Percentiles rank a stretch among this genome's conserved stretches.
phyloP scores from a whole-genome alignment of 2,888 invertebrate species.

The Odiellus spinosus region DNA sequence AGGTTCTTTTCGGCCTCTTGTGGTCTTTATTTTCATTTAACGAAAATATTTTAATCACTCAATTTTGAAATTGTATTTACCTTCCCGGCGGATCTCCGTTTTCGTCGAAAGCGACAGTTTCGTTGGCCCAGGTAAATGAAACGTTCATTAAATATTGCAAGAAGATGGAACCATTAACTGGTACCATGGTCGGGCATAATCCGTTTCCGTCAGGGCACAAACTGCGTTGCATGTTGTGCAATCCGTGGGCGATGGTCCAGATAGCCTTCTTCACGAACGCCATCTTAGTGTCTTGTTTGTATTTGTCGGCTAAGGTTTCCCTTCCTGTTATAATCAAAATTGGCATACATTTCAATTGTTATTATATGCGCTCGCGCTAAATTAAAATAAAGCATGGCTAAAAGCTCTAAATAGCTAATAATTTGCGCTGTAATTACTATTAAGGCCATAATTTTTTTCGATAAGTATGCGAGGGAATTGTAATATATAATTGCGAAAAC shows the following conservation, averaged over 20 bases:
- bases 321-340: conserved; percentile 20
- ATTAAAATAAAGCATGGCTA: no score
- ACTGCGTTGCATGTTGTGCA: conserved; percentile 50
- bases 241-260: conserved; percentile 53
- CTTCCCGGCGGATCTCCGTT: conserved; percentile 61
- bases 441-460: no score
- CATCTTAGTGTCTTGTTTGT: conserved; percentile 58
- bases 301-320: conserved; percentile 36
- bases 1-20: no score
- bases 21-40: no score
- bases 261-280: conserved; percentile 63
- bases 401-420: no score
- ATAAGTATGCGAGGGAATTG: no score
- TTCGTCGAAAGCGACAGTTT: conserved; percentile 52
- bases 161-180: conserved; percentile 53
- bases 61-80: no score
- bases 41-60: no score
- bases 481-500: no score
- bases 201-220: conserved; percentile 39
- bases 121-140: conserved; percentile 46
- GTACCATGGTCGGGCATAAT: conserved; percentile 46
- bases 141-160: conserved; percentile 52
- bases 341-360: no score
- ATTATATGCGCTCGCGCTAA: no score
- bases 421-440: no score